Conservation (phyloP, 2,113 vertebrate species). For the Hiodon alosoides region DNA sequence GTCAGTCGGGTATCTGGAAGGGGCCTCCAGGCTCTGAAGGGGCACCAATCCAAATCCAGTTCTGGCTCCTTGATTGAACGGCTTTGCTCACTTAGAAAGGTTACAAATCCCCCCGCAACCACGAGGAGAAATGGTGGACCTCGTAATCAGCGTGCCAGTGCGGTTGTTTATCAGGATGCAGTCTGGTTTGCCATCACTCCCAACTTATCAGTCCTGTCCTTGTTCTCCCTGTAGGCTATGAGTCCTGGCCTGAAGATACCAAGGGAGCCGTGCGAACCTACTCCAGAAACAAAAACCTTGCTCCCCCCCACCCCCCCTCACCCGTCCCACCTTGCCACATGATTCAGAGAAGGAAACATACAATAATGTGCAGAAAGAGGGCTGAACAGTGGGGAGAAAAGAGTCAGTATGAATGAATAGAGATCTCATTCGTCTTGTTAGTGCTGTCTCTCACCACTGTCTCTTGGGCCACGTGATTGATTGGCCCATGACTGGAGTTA, state of each 20-base stretch:
- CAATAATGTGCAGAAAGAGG: constrained; percentile 9
- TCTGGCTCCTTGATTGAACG: neutral
- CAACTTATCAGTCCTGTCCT: neutral
- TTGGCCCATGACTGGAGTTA: constrained; percentile 1
- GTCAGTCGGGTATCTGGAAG: too few relatives aligned
- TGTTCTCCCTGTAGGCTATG: neutral
- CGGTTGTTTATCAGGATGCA: neutral
- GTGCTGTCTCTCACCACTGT: constrained; percentile 3
- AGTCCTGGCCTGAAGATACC: neutral
- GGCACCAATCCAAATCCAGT: constrained; percentile 10
- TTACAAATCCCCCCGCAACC: neutral
- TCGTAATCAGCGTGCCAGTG: neutral
- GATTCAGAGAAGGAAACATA: neutral
- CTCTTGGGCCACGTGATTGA: constrained; percentile 20
- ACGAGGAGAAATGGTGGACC: neutral
- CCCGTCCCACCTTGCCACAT: too few relatives aligned
- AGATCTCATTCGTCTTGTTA: constrained; percentile 27
- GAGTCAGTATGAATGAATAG: constrained; percentile 25
- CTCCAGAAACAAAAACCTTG: too few relatives aligned
- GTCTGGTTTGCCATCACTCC: neutral
- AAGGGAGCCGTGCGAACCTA: neutral
- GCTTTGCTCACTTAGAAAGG: neutral
- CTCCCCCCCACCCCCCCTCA: too few relatives aligned
- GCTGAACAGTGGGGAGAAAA: neutral
- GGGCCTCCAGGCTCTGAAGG: too few relatives aligned